Base-by-base conservation (phyloP, 2,888 invertebrate species). In the Polymixis flavicincta region DNA sequence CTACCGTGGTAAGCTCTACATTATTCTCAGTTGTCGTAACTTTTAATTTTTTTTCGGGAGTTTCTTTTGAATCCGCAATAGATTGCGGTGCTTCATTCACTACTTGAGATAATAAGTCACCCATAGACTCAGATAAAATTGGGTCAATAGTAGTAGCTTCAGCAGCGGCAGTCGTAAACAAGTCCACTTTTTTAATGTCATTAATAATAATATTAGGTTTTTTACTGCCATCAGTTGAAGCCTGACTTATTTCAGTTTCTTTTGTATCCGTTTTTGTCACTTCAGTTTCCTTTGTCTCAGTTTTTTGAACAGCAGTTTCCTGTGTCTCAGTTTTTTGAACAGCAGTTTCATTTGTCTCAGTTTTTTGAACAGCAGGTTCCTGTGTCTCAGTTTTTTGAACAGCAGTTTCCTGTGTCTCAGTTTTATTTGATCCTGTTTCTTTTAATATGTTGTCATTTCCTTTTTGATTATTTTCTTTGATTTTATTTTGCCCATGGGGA, bases 91-190 rank as follows among this genome's bases (percentile, higher is more conserved):
- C 89, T 86, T 93, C 89, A 86, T 96, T 92, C 9, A 94, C 95
- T 72, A 96, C 93, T 91, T 96, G 96, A n/a, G 95, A 96, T n/a
- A 96, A 57, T 84, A 96, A 90, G 88, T 96, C 96, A 73, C 91
- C 95, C 94, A 96, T 96, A 5, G 96, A 96, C 82, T 94, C 96
- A 2, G 95, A 93, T 80, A 96, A 88, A 81, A 95, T 91, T 67
- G 94, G 92, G 85, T 96, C 96, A 22, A 95, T 93, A 7, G 94
- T 93, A 45, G 93, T 93, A 52, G 81, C 87, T 69, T 90, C 89
- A 57, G 86, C 61, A 32, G 82, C 59, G 81, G 68, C 52, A 81
- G 89, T 85, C 7, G 89, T 89, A 13, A 89, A 87, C 11, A 87
- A 69, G 76, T 90, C 85, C 65, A 84, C 60, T 74, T 85, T 87